Conservation (phyloP, 1,140 invertebrate genomes). For the Drosophila orosa region DNA sequence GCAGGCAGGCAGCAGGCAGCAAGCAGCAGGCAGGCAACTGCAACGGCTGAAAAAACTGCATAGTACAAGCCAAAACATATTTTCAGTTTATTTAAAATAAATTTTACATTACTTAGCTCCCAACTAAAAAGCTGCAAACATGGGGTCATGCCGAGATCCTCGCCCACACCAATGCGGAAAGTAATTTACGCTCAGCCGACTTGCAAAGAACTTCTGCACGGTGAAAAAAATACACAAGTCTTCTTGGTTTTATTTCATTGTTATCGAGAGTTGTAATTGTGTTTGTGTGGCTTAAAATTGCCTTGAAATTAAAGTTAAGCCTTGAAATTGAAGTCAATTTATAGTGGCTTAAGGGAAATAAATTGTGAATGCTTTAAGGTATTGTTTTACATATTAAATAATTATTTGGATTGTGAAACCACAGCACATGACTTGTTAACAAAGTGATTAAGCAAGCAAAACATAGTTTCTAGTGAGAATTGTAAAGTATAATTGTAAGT, state of each 20-base stretch:
- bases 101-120: slow-evolving; percentile 78
- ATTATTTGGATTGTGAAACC: not conserved
- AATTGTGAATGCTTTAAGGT: not conserved
- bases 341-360: not conserved
- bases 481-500: not conserved
- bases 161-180: slow-evolving; percentile 42
- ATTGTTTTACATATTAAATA: not conserved
- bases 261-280: not conserved
- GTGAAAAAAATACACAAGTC: not conserved
- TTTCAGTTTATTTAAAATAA: slow-evolving; percentile 82
- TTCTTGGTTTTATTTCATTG: not conserved
- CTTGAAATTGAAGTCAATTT: not conserved
- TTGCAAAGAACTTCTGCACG: slow-evolving; percentile 39
- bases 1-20: slow-evolving; percentile 39
- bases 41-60: slow-evolving; percentile 12
- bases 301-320: not conserved
- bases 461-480: not conserved
- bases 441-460: not conserved
- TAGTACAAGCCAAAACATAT: slow-evolving; percentile 65
- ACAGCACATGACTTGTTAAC: not conserved
- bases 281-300: not conserved
- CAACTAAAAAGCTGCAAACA: slow-evolving; percentile 58
- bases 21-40: slow-evolving; percentile 6
- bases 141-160: slow-evolving; percentile 44
- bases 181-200: slow-evolving; percentile 71